Percentiles rank a stretch among this genome's conserved stretches.
These are phyloP conservation scores for Larimichthys polyactis DNA, from an alignment of 2,113 vertebrate genomes.

Conservation along the genomic window DNA sequence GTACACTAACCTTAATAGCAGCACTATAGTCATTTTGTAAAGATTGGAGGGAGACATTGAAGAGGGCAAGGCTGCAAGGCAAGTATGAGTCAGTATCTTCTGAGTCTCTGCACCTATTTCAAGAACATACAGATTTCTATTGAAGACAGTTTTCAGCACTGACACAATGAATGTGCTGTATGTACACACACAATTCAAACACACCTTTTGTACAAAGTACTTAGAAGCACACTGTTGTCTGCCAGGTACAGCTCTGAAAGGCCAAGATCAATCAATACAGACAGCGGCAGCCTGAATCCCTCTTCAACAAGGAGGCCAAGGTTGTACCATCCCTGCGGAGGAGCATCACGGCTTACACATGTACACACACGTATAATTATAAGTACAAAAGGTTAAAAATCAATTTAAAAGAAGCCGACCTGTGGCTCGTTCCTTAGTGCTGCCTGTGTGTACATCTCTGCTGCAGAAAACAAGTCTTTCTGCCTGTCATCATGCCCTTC, in stretches of 20 bases:
- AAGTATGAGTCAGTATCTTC: slow-evolving; percentile 79
- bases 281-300: slow-evolving; percentile 75
- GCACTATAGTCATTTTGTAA: slow-evolving; percentile 72
- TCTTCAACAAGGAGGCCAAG: slow-evolving; percentile 84
- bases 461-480: slow-evolving; percentile 76
- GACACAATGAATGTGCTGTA: neutral
- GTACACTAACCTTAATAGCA: slow-evolving; percentile 75
- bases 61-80: slow-evolving; percentile 85
- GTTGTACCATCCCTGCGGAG: slow-evolving; percentile 85
- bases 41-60: slow-evolving; percentile 72
- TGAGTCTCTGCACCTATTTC: slow-evolving; percentile 83
- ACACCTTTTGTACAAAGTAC: slow-evolving; percentile 80
- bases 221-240: slow-evolving; percentile 72
- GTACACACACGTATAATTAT: neutral
- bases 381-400: neutral
- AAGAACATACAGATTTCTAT: neutral
- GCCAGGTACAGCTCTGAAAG: slow-evolving; percentile 72
- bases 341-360: slow-evolving; percentile 20
- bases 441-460: slow-evolving; percentile 84
- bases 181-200: slow-evolving; percentile 3
- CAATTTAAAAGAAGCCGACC: slow-evolving; percentile 64
- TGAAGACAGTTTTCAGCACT: neutral
- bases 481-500: slow-evolving; percentile 45
- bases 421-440: slow-evolving; percentile 82
- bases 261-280: slow-evolving; percentile 76